Base-by-base conservation (phyloP, 2,113 vertebrate genomes). In the Trematocara nigrifrons region DNA sequence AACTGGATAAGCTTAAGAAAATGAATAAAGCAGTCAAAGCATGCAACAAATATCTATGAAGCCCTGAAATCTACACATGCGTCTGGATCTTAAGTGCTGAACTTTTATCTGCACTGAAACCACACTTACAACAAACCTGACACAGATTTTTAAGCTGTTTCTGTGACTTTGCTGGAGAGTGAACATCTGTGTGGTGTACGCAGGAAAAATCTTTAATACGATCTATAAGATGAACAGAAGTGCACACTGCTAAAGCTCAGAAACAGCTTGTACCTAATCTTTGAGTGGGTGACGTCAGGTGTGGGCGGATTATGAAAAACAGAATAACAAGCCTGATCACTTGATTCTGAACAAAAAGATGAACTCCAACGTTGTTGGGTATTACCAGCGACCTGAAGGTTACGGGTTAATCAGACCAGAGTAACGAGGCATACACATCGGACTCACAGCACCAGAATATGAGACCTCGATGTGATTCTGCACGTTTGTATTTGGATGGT, bases 331-430 rank as follows among this genome's bases (percentile, higher is more conserved):
- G 22, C 40, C 20, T 0, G 7, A 71, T 47, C 40, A 71, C 20
- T 71, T 0, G 40, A 71, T 26, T 45, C 40, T 71, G 1, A 71
- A 71, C 40, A 26, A 45, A 45, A 71, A 16, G 20, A 47, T 47
- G 12, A 47, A 71, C 20, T 71, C 40, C 40, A 71, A 0, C 6
- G 3, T 16, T 74, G 13, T 47, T 16, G 16, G 40, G 40, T 1
- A 0, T 47, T 4, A 26, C 0, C 13, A 47, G 5, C 3, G 0
- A 1, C 13, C 66, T 26, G 20, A 47, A 71, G 64, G 38, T 69
- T 42, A 69, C n/a, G 42, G 64, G 38, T 69, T 15, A 22, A 22
- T 6, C 7, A 69, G 38, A 0, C n/a, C 38, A 69, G n/a, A 40
- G 35, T 71, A 2, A 6, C 5, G 1, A 16, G 16, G 9, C n/a